Base-by-base conservation (phyloP, 2,888 invertebrate species). In the Hoplodrina blanda region DNA sequence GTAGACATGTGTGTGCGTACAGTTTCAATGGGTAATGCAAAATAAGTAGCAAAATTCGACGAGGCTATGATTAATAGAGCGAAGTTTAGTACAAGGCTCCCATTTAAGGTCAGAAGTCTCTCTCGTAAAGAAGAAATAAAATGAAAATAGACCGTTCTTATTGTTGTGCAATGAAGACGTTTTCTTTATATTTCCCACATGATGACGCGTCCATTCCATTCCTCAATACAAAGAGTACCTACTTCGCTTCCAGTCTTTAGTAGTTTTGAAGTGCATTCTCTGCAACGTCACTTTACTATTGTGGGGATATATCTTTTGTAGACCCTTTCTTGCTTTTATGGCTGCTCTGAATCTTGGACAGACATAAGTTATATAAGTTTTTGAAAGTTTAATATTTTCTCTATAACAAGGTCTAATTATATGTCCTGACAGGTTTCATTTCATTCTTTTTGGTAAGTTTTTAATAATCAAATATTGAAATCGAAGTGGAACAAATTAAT, bases 231-330 rank as follows among this genome's bases (percentile, higher is more conserved):
- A 73, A 68, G 73, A 75, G 69, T 83, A 68, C n/a, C n/a, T n/a
- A n/a, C 71, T 74, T 69, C 70, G 63, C 71, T 83, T 83, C 76
- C 78, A 78, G 82, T 76, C 85, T 81, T 80, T 74, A 78, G 77
- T 78, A 76, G 77, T 77, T 78, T 72, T 77, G 75, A 74, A 86
- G 86, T 83, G 77, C 82, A 85, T 82, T 81, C 70, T 63, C 54
- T 75, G 82, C 75, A 52, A 52, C 57, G 59, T 70, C 77, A 65
- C 71, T 80, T 76, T 66, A 62, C 68, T 73, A 60, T 73, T 73
- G 81, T 78, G 63, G 52, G 66, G 72, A 68, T 73, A 67, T 53
- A 59, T 75, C 74, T 81, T 69, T 82, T 81, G 74, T 74, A 60
- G 66, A 37, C 64, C 63, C 53, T 67, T 55, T 76, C 69, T 62